Conservation (phyloP, 2,113 vertebrate species). For the Corythornis cristatus region DNA sequence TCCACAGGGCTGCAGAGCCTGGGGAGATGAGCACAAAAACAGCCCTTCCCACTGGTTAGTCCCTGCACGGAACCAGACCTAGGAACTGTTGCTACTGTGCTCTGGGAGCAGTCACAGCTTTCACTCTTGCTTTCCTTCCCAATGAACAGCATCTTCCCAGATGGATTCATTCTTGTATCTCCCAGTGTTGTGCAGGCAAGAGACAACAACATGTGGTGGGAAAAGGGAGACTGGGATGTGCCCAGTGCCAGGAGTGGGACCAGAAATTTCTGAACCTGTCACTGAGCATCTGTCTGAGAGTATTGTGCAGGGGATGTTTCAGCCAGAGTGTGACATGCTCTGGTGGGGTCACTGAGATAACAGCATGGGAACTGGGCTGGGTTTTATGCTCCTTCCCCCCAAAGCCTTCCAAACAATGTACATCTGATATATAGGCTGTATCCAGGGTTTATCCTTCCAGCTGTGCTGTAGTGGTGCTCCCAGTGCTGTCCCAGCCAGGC, state of each 20-base stretch:
- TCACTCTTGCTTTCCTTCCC: neutral
- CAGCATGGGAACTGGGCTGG: neutral
- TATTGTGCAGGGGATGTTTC: neutral
- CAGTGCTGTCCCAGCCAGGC: neutral
- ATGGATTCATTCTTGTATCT: neutral
- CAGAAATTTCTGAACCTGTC: rapidly evolving
- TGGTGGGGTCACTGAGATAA: neutral
- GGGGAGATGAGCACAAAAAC: neutral
- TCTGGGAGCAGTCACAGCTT: neutral
- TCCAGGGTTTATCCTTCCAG: neutral
- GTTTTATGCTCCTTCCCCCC: neutral
- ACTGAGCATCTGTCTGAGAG: neutral
- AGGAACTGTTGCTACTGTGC: neutral
- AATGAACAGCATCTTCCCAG: neutral
- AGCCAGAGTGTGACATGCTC: neutral
- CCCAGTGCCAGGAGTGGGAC: neutral
- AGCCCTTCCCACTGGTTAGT: neutral
- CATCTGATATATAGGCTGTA: neutral
- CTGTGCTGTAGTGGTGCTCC: neutral
- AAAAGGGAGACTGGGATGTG: neutral
- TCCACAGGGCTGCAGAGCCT: neutral
- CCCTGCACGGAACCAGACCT: neutral
- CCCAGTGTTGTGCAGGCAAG: neutral
- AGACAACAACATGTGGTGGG: neutral
- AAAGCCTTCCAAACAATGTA: neutral